phyloP scores from a whole-genome alignment of 2,113 vertebrate genomes.

The Catagonus wagneri region DNA sequence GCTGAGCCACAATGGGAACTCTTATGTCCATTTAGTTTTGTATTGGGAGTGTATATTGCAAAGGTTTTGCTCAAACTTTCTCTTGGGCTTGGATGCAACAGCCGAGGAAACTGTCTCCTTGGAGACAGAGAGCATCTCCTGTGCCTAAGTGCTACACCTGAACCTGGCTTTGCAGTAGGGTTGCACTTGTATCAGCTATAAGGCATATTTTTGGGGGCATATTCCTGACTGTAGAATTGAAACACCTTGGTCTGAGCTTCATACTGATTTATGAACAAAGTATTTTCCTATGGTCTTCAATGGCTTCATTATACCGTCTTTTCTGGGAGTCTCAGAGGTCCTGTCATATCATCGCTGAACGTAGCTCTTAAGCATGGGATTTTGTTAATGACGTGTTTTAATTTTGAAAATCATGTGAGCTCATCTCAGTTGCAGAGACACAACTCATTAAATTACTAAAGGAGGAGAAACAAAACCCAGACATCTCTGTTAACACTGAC shows the following conservation, averaged over 20 bases:
- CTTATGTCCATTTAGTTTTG: not conserved
- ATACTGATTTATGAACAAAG: not conserved
- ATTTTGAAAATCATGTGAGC: not conserved
- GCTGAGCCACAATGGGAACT: too few relatives aligned
- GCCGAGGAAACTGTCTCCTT: not conserved
- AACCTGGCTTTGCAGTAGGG: fast-evolving
- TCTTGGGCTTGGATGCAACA: not conserved
- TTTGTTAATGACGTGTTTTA: not conserved
- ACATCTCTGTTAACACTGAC: fast-evolving
- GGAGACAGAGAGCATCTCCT: not conserved
- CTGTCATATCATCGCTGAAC: fast-evolving
- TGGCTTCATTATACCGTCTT: not conserved
- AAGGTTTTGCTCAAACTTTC: not conserved
- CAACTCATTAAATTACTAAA: not conserved
- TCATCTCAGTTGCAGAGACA: not conserved
- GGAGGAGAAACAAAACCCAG: too few relatives aligned
- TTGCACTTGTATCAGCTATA: too few relatives aligned
- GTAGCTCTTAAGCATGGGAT: too few relatives aligned
- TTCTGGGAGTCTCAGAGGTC: not conserved
- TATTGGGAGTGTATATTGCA: not conserved
- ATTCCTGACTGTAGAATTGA: not conserved
- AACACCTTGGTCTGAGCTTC: not conserved
- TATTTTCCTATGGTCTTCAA: not conserved
- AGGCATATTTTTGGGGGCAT: not conserved
- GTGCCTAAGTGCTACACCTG: not conserved